A percentile compares a stretch with the other conserved stretches of the same genome.
Evolutionary conservation across 2,113 vertebrate species (phyloP).

Genomic region (Oryzias celebensis): DNA sequence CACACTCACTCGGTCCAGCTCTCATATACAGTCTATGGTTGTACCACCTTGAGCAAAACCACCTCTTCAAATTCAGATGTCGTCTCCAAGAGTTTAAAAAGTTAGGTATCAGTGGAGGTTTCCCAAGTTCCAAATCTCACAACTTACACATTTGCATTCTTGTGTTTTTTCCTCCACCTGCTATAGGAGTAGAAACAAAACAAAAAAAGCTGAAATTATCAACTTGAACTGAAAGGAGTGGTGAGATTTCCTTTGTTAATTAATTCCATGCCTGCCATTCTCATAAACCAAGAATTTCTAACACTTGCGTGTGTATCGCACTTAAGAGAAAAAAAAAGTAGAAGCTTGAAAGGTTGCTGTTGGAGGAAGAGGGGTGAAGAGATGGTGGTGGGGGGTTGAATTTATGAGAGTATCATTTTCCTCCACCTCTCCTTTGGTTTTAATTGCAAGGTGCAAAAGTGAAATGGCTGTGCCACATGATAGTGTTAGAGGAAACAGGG

Average conservation of each 20-base stretch:
- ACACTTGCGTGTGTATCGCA: constrained; percentile 67
- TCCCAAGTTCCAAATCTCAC: constrained; percentile 16
- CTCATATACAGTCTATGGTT: too few relatives aligned
- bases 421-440: constrained; percentile 84
- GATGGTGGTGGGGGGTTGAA: not conserved
- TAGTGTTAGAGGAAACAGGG: constrained; percentile 87
- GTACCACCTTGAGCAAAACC: constrained; percentile 15
- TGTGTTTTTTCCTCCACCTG: constrained; percentile 38
- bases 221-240: constrained; percentile 45
- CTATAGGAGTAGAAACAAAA: constrained; percentile 39
- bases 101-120: not conserved
- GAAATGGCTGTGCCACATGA: constrained; percentile 90
- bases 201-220: constrained; percentile 60
- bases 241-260: constrained; percentile 76
- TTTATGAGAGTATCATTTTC: constrained; percentile 59
- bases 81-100: constrained; percentile 15
- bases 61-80: constrained; percentile 10
- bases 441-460: constrained; percentile 97
- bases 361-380: constrained; percentile 15
- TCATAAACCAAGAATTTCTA: constrained; percentile 63
- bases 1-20: too few relatives aligned
- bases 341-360: constrained; percentile 35
- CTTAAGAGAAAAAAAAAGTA: constrained; percentile 29
- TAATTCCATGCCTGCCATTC: constrained; percentile 75
- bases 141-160: constrained; percentile 16